Base-by-base conservation (phyloP, 2,113 vertebrate species). In the Oenanthe oenanthe region DNA sequence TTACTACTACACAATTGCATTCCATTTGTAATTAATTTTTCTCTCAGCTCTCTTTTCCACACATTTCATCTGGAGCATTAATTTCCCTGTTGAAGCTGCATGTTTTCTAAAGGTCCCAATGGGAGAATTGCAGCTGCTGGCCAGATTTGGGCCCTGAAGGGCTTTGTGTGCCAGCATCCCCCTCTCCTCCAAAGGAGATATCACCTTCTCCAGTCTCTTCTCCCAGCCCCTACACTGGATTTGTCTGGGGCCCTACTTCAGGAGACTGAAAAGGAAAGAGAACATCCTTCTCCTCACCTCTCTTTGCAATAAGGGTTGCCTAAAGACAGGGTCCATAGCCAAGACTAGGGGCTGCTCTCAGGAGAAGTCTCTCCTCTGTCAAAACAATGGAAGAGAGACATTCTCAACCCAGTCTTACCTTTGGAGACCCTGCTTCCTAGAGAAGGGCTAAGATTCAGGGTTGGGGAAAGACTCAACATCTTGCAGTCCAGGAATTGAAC, bases 61-160 rank as follows among this genome's bases (percentile, higher is more conserved):
- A 53, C 5, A 18, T 50, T 36, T 26, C 24, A 60, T 47, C 51
- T 17, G 12, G 13, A 66, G 25, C 36, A 71, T 45, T 74, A 34
- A 71, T 53, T 86, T 88, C n/a, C 45, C 28, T 10, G 2, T 42
- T 73, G 75, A 93, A 90, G 22, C 47, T 83, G 67, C 45, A 21
- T 25, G 28, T 75, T 81, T 79, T 57, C 40, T 45, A 53, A 13
- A 75, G 56, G 65, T 58, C 48, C 10, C 45, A 58, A 4, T 7
- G 36, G n/a, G 7, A 86, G 5, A 60, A 77, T 26, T 0, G 0
- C 51, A 56, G 43, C 16, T 0, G 0, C 43, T 71, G 63, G 45
- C 24, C 56, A 77, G 60, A 77, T 63, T 21, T 71, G 67, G 28
- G 62, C 16, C 58, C 19, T 4, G 1, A 68, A 50, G n/a, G 34